Evolutionary conservation across 2,113 vertebrate species (phyloP), one percentile per base, ranked within the genome.

Genomic region (Hippolais icterina): DNA sequence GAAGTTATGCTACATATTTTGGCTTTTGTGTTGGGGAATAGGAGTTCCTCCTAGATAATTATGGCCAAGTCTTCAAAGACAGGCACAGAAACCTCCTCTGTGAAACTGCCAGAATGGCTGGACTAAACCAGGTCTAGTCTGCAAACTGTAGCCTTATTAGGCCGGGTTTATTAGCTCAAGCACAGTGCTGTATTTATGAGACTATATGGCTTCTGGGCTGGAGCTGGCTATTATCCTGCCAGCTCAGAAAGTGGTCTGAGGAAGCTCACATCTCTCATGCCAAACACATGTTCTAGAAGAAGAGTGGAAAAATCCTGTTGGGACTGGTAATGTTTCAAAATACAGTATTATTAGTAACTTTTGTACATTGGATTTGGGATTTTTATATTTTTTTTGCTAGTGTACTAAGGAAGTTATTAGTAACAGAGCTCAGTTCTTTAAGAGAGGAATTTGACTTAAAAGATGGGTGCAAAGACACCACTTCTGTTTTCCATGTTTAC

Each of bases 301-400:
- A 78, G 77, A 85, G 81, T 91, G 90, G 90, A 94, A 97, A 95
- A 96, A 84, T 92, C 79, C 88, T 89, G 89, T 70, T 89, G 74
- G 70, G 78, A 82, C 87, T 93, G 80, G 70, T 96, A 93, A 86
- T 5, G 1, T 90, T 96, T 87, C 88, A 95, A 88, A 95, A 93
- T 42, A 66, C 52, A 47, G 22, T 89, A 89, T 95, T 95, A 86
- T 93, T 89, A 90, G 66, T 64, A 94, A 92, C 77, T 85, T 95
- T 71, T 82, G 57, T 92, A 50, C 1, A 12, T 47, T 69, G 47
- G 23, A 12, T 24, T 68, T 85, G 17, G 9, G 14, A 8, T 86
- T 77, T 2, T 4, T 39, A 44, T 35, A 25, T 44, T n/a, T 39
- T 56, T 77, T 75, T 50, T 83, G 39, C 31, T 83, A 20, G 64